Base-by-base conservation (phyloP, 2,797 vertebrate genomes). In the Percopsis omiscomaycus region DNA sequence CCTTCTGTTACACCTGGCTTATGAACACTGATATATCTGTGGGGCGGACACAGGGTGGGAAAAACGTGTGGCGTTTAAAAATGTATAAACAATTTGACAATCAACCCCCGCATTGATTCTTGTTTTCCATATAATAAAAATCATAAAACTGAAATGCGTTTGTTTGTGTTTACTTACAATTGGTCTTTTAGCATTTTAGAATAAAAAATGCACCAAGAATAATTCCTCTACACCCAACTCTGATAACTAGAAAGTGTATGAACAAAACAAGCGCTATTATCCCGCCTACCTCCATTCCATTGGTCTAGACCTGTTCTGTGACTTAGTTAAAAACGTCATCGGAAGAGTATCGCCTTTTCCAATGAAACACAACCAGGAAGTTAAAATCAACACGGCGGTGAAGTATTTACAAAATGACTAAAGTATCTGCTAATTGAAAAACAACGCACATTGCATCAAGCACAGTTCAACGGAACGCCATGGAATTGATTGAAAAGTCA, bases 401-500 rank as follows among this genome's bases (percentile, higher is more conserved):
- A 4, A 53, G 28, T 11, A 53, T 53, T 1, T 14, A 12, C 10
- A 6, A 2, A 13, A 53, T 30, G 5, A 2, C 13, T 10, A 2
- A 13, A 30, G 3, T 13, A 29, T 11, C 32, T 37, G 32, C 32
- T 1, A 5, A 37, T 37, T 37, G 9, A 37, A 9, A 37, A 22
- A 51, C 50, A 54, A 30, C 4, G 52, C 1, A 37, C 32, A 37
- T 37, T 37, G 32, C 32, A 37, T 15, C 2, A 9, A 1, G 3
- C 13, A 0, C 0, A 42, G 15, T 16, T 48, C 6, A 50, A 28
- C 11, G 9, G 1, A 1, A 48, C 13, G 30, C 2, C 6, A 93
- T 93, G 92, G 85, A 89, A 44, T 3, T 88, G 0, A 57, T 84
- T 1, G 92, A 89, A 63, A 83, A 63, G 50, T 67, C 72, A 2